phyloP scores from a whole-genome alignment of 2,888 invertebrate species.

The Macropis europaea region DNA sequence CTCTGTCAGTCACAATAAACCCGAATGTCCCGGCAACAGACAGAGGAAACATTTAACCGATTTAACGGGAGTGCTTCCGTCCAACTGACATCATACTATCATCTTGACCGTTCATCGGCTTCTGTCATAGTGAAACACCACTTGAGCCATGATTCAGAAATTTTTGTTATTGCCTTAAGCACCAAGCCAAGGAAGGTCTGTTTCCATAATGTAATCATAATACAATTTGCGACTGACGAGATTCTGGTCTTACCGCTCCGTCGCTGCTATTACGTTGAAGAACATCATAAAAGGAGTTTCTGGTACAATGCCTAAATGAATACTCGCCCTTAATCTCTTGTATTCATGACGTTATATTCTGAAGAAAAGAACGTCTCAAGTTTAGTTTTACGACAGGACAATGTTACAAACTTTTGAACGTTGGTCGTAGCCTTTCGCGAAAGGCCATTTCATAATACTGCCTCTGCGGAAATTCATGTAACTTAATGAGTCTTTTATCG shows the following conservation, averaged over 20 bases:
- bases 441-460: not conserved
- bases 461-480: too few relatives aligned
- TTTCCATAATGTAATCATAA: not conserved
- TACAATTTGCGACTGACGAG: not conserved
- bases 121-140: conserved; percentile 3
- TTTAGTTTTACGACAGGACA: not conserved
- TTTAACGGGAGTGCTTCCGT: conserved; percentile 54
- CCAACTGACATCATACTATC: conserved; percentile 31
- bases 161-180: not conserved
- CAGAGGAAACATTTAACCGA: conserved; percentile 53
- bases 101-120: conserved; percentile 28
- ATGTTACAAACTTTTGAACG: not conserved
- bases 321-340: not conserved
- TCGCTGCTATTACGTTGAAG: not conserved
- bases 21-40: conserved; percentile 22
- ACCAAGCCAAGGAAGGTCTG: not conserved
- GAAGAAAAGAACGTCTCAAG: not conserved
- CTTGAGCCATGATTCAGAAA: conserved; percentile 10
- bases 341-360: not conserved
- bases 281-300: not conserved
- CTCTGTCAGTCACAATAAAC: conserved; percentile 30
- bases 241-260: not conserved
- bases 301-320: not conserved
- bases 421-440: not conserved
- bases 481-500: not conserved